Evolutionary conservation across 2,113 vertebrate genomes (phyloP).

Genomic region (Cepphus grylle): DNA sequence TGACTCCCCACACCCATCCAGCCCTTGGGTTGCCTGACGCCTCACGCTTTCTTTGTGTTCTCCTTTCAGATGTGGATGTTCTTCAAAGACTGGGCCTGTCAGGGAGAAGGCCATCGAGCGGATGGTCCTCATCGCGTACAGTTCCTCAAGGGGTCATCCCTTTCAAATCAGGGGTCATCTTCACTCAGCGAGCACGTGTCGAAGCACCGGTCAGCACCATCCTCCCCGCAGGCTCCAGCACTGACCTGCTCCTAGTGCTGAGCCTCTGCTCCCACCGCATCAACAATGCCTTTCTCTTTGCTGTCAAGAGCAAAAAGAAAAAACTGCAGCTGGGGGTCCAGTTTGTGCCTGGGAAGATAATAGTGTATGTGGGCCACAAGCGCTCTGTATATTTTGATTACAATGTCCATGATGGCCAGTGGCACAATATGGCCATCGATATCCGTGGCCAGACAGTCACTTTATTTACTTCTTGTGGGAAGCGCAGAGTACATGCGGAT

Average conservation of each 20-base stretch:
- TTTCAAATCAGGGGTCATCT: conserved; percentile 89
- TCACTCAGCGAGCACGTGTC: conserved; percentile 85
- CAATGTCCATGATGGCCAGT: conserved; percentile 89
- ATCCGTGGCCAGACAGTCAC: conserved; percentile 81
- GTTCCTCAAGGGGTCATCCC: conserved; percentile 86
- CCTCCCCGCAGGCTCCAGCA: conserved; percentile 76
- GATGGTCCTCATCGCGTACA: conserved; percentile 61
- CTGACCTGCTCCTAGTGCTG: conserved; percentile 85
- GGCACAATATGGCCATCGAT: conserved; percentile 90
- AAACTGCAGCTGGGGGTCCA: conserved; percentile 93
- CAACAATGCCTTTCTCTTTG: conserved; percentile 92
- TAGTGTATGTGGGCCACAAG: conserved; percentile 85
- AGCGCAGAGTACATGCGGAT: conserved; percentile 77
- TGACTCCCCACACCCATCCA: background rate
- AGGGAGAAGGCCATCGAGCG: conserved; percentile 69
- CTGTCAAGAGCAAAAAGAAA: conserved; percentile 81
- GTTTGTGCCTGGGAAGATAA: conserved; percentile 82
- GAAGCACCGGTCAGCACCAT: conserved; percentile 79
- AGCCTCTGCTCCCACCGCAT: conserved; percentile 91
- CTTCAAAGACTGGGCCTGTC: conserved; percentile 89
- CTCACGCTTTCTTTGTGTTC: background rate
- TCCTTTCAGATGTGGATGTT: conserved; percentile 89
- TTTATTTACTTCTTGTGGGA: conserved; percentile 89
- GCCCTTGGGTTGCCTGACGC: background rate
- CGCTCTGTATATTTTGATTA: conserved; percentile 89